Base-by-base conservation (phyloP, 1,140 invertebrate genomes). In the Propsilocerus akamusi region DNA sequence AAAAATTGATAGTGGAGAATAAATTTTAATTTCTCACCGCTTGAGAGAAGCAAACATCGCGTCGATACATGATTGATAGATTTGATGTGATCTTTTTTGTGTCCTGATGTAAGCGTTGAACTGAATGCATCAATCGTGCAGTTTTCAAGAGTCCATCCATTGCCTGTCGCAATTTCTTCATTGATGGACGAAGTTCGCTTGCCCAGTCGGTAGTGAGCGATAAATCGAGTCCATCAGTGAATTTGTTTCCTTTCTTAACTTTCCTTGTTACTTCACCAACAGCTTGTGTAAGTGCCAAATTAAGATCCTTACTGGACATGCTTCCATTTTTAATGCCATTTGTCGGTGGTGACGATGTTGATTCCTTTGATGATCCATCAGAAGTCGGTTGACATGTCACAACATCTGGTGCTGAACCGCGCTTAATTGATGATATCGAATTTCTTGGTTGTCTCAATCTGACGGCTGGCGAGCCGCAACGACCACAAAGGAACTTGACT, bases 1-100 rank as follows among this genome's bases (percentile, higher is more conserved):
- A 32, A 32, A 49, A 30, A 30, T 30, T 30, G 28, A 4, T 17
- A 8, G 5, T 23, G 5, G 6, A 47, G 7, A 47, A 8, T 10
- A 5, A 49, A 4, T 49, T 49, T 28, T 12, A 30, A 34, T 28
- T 22, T 48, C 74, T 79, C 67, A 92, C 86, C 48, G 90, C 86
- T 69, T 97, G 91, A 22, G 88, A 87, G 62, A 94, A 93, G 59
- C 89, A 89, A 24, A 92, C 83, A 66, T 95, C 88, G 51, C 91
- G 66, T 49, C 91, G 68, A 46, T 58, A 80, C 63, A 63, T 78
- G 65, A 70, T 71, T 54, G 68, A 57, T 57, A 71, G 49, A 63
- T 68, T 57, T 50, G 61, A 53, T 52, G 69, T 49, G 53, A 79
- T 68, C 63, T 73, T 65, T 64, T 78, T 63, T 61, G 76, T 67